Percentiles rank a stretch among this genome's conserved stretches.
Conservation (phyloP, 2,888 invertebrate species). For the Stenurella melanura region DNA sequence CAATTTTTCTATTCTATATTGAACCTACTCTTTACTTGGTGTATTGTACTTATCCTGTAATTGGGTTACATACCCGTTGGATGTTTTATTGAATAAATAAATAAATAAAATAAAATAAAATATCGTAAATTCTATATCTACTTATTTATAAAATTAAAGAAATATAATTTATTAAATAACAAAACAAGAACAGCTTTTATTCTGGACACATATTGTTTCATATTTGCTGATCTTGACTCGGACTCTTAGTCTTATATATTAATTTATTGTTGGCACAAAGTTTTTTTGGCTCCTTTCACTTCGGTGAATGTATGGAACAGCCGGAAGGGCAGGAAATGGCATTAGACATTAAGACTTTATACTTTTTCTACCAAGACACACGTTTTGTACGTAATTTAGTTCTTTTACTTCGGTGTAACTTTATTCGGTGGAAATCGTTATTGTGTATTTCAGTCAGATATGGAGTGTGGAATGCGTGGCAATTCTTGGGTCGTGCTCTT, state of each 20-base stretch:
- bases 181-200: not conserved
- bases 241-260: slow-evolving; percentile 2
- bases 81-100: too few relatives aligned
- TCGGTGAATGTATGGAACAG: slow-evolving; percentile 8
- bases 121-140: too few relatives aligned
- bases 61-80: too few relatives aligned
- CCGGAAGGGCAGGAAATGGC: slow-evolving; percentile 8
- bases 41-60: too few relatives aligned
- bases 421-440: slow-evolving; percentile 16
- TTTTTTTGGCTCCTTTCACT: not conserved
- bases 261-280: not conserved
- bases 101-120: too few relatives aligned
- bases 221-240: not conserved
- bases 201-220: not conserved
- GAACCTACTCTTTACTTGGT: too few relatives aligned
- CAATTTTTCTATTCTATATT: too few relatives aligned
- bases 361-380: slow-evolving; percentile 1
- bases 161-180: not conserved
- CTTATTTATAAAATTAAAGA: too few relatives aligned
- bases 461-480: not conserved
- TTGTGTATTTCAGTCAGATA: slow-evolving; percentile 11
- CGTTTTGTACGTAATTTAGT: slow-evolving; percentile 10
- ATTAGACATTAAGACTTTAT: slow-evolving; percentile 14
- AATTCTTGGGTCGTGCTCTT: not conserved
- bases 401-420: slow-evolving; percentile 11